Percentiles rank a stretch among this genome's conserved stretches.
These are phyloP conservation scores for Pycnomerus fuliginosus DNA, from an alignment of 2,888 invertebrate species.

Conservation along the genomic window DNA sequence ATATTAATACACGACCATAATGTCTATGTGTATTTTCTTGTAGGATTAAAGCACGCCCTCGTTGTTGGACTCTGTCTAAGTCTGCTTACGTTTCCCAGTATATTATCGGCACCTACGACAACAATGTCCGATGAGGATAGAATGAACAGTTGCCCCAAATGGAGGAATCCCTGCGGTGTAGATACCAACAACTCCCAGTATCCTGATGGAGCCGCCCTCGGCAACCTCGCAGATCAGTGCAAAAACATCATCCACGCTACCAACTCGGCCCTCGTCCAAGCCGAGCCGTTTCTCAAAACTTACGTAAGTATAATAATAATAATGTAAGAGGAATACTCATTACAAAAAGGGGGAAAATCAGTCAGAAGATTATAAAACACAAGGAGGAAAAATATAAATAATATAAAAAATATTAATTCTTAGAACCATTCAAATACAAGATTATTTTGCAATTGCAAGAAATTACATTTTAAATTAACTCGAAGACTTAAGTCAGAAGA, in stretches of 20 bases:
- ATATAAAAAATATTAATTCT: too few relatives aligned
- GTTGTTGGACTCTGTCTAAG: conserved; percentile 50
- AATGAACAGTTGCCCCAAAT: conserved; percentile 39
- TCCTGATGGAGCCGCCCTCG: conserved; percentile 34
- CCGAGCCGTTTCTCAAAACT: conserved; percentile 50
- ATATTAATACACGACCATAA: conserved; percentile 24
- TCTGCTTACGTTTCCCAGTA: conserved; percentile 45
- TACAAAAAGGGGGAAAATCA: too few relatives aligned
- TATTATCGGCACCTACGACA: conserved; percentile 46
- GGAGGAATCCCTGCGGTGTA: conserved; percentile 57
- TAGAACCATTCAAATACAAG: too few relatives aligned
- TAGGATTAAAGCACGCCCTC: conserved; percentile 54
- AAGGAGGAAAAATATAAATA: too few relatives aligned
- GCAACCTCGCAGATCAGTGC: conserved; percentile 48
- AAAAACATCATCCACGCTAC: conserved; percentile 53
- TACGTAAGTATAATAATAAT: conserved; percentile 59
- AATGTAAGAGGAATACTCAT: too few relatives aligned
- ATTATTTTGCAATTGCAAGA: too few relatives aligned
- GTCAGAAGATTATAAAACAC: too few relatives aligned
- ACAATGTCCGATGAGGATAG: not conserved
- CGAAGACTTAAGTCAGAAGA: too few relatives aligned
- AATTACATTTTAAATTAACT: too few relatives aligned
- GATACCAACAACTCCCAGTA: conserved; percentile 7
- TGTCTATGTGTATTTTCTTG: conserved; percentile 33
- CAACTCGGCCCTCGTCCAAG: conserved; percentile 51